Conservation (phyloP, 2,113 vertebrate species). For the Microcebus tavaratra region DNA sequence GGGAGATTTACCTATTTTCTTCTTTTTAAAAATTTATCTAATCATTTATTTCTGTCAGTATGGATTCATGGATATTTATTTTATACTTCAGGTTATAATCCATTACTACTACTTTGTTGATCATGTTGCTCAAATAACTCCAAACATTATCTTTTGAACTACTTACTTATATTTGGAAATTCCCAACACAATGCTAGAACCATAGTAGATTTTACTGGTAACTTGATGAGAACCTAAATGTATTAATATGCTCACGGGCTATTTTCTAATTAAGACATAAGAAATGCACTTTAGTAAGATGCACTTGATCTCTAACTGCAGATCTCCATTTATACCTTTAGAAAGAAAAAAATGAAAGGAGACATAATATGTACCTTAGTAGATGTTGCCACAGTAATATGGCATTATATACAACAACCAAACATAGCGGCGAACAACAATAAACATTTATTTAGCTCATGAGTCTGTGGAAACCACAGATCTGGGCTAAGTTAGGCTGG, state of each 20-base stretch:
- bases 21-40: neutral
- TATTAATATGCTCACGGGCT: neutral
- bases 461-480: neutral
- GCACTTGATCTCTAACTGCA: neutral
- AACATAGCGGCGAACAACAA: neutral
- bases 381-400: neutral
- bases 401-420: neutral
- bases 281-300: neutral
- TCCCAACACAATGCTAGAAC: neutral
- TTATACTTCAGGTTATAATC: neutral
- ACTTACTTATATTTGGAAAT: conserved; percentile 6
- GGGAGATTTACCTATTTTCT: neutral
- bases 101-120: neutral
- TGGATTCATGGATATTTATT: neutral
- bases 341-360: neutral
- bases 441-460: neutral
- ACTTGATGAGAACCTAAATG: neutral
- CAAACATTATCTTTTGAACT: neutral
- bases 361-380: neutral
- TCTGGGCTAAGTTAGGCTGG: neutral
- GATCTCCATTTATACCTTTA: neutral
- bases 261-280: conserved; percentile 14
- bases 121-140: neutral
- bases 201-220: neutral
- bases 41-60: neutral